phyloP scores from a whole-genome alignment of 2,888 invertebrate genomes.

The Oscheius sp. region DNA sequence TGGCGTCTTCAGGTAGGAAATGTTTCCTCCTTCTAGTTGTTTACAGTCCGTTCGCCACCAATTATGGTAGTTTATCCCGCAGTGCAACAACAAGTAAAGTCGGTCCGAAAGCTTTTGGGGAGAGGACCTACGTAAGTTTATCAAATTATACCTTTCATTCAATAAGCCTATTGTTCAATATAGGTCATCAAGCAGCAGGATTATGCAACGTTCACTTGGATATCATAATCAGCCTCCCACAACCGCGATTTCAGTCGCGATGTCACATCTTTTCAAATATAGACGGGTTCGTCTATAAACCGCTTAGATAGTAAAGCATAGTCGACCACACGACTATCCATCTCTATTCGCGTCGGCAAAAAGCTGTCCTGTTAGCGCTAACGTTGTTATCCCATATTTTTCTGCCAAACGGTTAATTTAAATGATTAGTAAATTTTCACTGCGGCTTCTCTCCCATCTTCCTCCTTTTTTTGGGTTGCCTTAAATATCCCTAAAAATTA shows the following conservation, averaged over 20 bases:
- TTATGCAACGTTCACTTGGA: slow-evolving; percentile 29
- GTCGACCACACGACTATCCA: background rate
- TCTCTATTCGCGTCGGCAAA: slow-evolving; percentile 15
- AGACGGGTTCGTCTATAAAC: slow-evolving; percentile 9
- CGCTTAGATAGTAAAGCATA: slow-evolving; percentile 8
- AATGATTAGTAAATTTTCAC: slow-evolving; percentile 5
- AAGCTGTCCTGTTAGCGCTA: slow-evolving; percentile 26
- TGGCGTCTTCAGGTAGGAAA: slow-evolving; percentile 19
- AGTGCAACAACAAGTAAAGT: slow-evolving; percentile 30
- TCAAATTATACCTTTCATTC: background rate
- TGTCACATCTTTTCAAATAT: slow-evolving; percentile 5
- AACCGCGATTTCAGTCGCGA: background rate
- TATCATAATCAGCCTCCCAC: slow-evolving; percentile 29
- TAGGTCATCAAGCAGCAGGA: slow-evolving; percentile 22
- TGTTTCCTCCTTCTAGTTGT: background rate
- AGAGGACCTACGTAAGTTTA: slow-evolving; percentile 53
- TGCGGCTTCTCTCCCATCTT: background rate
- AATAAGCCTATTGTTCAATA: slow-evolving; percentile 4
- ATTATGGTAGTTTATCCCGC: slow-evolving; percentile 21
- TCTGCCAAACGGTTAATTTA: slow-evolving; percentile 5
- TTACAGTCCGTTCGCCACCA: slow-evolving; percentile 20
- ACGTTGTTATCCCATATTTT: slow-evolving; percentile 21
- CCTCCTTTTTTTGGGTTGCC: background rate
- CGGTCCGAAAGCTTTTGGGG: slow-evolving; percentile 42
- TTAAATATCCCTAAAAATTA: background rate